phyloP scores from a whole-genome alignment of 2,113 vertebrate species.

The Cottus gobio region DNA sequence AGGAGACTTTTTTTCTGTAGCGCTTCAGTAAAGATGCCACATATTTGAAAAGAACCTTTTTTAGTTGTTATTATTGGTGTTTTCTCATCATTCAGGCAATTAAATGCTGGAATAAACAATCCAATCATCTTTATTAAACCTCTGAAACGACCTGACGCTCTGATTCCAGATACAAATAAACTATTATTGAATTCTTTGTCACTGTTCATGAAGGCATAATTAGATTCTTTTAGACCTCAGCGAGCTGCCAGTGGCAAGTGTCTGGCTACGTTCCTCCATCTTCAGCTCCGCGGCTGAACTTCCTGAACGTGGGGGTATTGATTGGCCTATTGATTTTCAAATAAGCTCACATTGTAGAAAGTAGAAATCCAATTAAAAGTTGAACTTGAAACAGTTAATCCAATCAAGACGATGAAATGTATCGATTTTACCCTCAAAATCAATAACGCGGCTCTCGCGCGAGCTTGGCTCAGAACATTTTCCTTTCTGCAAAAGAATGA shows the following conservation, averaged over 20 bases:
- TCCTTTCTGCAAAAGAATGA: slow-evolving; percentile 42
- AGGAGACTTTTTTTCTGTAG: not conserved
- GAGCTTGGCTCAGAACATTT: slow-evolving; percentile 4
- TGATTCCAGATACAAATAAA: not conserved
- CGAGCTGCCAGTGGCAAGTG: slow-evolving; percentile 52
- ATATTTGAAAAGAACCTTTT: not conserved
- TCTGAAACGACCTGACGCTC: not conserved
- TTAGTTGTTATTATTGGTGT: not conserved
- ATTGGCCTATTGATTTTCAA: slow-evolving; percentile 84
- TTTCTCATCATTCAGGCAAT: not conserved
- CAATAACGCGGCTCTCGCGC: slow-evolving; percentile 62
- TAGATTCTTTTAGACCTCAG: slow-evolving; percentile 22
- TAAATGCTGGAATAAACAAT: not conserved
- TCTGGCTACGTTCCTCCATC: slow-evolving; percentile 29
- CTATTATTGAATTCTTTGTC: not conserved
- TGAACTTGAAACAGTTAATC: slow-evolving; percentile 78
- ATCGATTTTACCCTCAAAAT: slow-evolving; percentile 79
- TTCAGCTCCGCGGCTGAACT: slow-evolving; percentile 53
- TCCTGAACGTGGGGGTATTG: slow-evolving; percentile 69
- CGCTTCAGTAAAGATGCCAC: not conserved
- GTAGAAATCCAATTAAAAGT: slow-evolving; percentile 84
- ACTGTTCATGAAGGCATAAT: slow-evolving; percentile 6
- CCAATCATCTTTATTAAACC: accelerated
- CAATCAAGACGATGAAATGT: slow-evolving; percentile 78
- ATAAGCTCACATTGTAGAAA: slow-evolving; percentile 72